A percentile compares a stretch with the other conserved stretches of the same genome.
phyloP scores from a whole-genome alignment of 1,140 invertebrate genomes.

The Penaeus chinensis region DNA sequence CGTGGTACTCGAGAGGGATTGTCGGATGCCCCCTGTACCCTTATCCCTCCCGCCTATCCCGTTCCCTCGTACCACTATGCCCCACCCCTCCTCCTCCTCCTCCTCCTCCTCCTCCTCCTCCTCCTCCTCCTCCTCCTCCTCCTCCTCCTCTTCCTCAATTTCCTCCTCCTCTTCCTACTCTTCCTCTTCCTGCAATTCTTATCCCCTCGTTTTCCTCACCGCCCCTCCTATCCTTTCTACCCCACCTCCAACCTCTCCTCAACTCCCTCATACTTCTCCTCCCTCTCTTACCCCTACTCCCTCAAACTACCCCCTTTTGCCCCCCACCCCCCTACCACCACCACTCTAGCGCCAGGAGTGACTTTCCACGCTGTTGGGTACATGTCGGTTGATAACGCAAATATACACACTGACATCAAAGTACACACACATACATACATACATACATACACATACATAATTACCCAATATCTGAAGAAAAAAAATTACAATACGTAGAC shows the following conservation, averaged over 20 bases:
- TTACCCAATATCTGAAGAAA: neutral
- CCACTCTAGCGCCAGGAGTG: neutral
- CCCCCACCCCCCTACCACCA: neutral
- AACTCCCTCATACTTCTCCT: neutral
- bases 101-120: no score
- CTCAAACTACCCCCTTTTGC: neutral
- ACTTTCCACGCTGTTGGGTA: neutral
- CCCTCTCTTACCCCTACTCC: neutral
- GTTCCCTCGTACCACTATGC: no score
- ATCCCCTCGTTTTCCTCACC: no score
- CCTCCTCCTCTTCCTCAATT: no score
- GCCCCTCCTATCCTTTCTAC: neutral
- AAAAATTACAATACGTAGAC: no score
- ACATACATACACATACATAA: constrained; percentile 19
- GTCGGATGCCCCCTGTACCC: no score
- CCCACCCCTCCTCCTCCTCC: no score
- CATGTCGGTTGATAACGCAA: constrained; percentile 1
- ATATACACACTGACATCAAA: neutral
- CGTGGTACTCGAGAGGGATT: no score
- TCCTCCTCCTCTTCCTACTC: no score
- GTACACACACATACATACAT: neutral
- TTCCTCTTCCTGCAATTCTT: no score
- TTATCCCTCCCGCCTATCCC: no score
- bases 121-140: no score
- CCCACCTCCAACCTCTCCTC: neutral